These are phyloP conservation scores for Cherax quadricarinatus DNA, from an alignment of 1,140 invertebrate species.

Conservation along the genomic window DNA sequence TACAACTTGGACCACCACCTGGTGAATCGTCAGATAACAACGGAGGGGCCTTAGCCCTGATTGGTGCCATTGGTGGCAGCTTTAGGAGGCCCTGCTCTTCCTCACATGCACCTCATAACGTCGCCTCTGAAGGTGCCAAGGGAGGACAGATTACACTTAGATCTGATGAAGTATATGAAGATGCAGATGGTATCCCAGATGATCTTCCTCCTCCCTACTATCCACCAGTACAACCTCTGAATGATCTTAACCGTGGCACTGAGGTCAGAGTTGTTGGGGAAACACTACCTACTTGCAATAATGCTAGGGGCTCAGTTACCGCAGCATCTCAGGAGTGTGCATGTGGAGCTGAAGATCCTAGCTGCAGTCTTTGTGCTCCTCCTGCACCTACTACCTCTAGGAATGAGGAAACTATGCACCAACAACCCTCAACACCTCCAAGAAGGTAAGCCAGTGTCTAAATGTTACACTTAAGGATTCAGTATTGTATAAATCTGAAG, in stretches of 20 bases:
- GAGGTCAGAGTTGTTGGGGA: neutral
- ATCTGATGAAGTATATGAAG: conserved; percentile 63
- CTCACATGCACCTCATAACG: neutral
- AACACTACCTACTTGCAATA: neutral
- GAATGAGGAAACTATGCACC: neutral
- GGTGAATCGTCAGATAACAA: conserved; percentile 51
- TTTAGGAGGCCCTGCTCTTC: conserved; percentile 3
- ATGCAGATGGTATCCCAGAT: conserved; percentile 22
- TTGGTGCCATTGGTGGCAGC: conserved; percentile 42
- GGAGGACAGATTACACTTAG: conserved; percentile 25
- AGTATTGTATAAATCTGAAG: neutral
- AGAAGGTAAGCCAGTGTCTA: neutral
- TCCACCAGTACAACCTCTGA: conserved; percentile 38
- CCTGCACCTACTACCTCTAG: neutral
- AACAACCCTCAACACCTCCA: neutral
- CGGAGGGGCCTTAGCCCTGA: conserved; percentile 19
- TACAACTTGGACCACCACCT: conserved; percentile 51
- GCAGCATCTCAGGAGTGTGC: conserved; percentile 3
- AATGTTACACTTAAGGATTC: neutral
- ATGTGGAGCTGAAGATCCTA: conserved; percentile 5
- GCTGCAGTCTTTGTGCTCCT: neutral
- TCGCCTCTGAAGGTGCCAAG: neutral
- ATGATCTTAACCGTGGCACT: conserved; percentile 25
- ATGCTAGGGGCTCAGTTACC: neutral
- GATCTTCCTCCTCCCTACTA: conserved; percentile 57